phyloP scores from a whole-genome alignment of 1,140 invertebrate species.

The Portunus trituberculatus region DNA sequence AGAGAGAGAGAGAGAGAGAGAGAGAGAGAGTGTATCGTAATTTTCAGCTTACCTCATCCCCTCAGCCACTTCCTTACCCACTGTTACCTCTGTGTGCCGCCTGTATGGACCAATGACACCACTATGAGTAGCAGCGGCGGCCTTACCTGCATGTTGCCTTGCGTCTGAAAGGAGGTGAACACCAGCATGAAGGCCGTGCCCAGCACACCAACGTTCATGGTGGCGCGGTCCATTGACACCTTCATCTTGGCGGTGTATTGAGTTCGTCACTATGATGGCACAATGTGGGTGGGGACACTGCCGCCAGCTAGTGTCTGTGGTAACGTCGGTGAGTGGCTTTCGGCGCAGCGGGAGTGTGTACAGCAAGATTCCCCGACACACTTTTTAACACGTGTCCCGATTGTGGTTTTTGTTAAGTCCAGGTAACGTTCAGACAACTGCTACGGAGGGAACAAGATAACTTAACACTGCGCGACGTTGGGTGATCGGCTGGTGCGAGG shows the following conservation, averaged over 20 bases:
- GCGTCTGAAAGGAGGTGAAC: slow-evolving; percentile 71
- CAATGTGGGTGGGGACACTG: neutral
- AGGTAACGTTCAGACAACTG: too few species aligned
- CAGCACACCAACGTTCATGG: slow-evolving; percentile 52
- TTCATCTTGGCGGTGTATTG: slow-evolving; percentile 60
- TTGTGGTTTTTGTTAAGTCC: neutral
- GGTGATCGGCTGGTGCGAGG: neutral
- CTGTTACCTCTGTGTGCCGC: neutral
- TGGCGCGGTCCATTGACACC: slow-evolving; percentile 44
- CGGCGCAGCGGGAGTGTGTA: neutral
- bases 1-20: too few species aligned
- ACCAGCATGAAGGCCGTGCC: slow-evolving; percentile 69
- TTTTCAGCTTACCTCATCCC: neutral
- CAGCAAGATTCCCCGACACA: neutral
- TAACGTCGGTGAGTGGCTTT: neutral
- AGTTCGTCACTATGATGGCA: neutral
- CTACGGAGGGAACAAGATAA: neutral
- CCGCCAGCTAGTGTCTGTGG: neutral
- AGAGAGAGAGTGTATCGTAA: neutral
- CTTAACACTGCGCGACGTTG: neutral
- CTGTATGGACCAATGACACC: neutral
- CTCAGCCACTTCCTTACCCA: neutral
- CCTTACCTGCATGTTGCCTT: slow-evolving; percentile 73
- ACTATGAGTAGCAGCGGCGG: neutral
- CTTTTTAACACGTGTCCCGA: neutral